Base-by-base conservation (phyloP, 2,888 invertebrate genomes). In the Platycheirus rosarum region DNA sequence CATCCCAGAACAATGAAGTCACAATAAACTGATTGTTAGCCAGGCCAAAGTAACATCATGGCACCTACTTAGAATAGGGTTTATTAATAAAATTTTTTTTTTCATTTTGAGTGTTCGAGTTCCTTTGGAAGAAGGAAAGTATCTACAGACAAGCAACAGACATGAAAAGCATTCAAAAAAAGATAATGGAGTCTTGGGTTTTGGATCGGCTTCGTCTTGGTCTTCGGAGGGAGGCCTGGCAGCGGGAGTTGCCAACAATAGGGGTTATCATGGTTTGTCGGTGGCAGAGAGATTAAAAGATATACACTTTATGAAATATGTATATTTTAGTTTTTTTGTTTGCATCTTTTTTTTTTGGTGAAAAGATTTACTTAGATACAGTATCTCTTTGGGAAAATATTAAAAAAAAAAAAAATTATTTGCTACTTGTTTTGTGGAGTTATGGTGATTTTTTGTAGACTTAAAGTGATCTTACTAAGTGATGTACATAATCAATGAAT, bases 21-120 rank as follows among this genome's bases (percentile, higher is more conserved):
- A 42, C 75, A 62, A 48, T 55, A 70, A 63, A 73, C 71, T 73
- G 75, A 80, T 80, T 80, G 70, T 75, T n/a, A 70, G 65, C 75
- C 76, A 73, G 37, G 60, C 49, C 51, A 40, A 32, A 57, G 49
- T 57, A 69, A 79, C 73, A 79, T 62, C 78, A 73, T 79, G 74
- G 74, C 74, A 77, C 76, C 71, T 82, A 77, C 77, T 82, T 77
- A 82, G 63, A 71, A 63, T 74, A 63, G 62, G 68, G 40, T 55
- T 79, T 78, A 71, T 53, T 71, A 78, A 71, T 65, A 69, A 29
- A 57, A 16, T 42, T 55, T 13, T 13, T 7, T 20, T 20, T 26
- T 26, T 42, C 20, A 9, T 40, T 51, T 35, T 71, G n/a, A n/a
- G n/a, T n/a, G 16, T 48, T 7, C 14, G 32, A 60, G 68, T 68